These are phyloP conservation scores for Formica exsecta DNA, from an alignment of 1,140 invertebrate genomes.

Conservation along the genomic window DNA sequence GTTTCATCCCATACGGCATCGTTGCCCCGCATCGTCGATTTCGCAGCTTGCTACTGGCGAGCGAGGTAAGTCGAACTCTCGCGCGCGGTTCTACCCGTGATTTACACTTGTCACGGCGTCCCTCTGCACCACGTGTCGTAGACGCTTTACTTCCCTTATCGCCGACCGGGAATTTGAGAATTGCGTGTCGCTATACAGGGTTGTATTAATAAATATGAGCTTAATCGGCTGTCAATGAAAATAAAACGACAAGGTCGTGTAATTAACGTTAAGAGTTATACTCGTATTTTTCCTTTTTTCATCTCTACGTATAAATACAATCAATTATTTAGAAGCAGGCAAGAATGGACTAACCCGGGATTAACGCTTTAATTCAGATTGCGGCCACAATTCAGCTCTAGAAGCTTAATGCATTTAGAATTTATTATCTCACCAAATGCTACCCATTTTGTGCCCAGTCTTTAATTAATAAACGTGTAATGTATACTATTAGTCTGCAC, in stretches of 20 bases:
- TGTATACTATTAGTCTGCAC: slow-evolving; percentile 30
- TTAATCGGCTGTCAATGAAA: slow-evolving; percentile 4
- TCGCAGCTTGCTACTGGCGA: slow-evolving; percentile 64
- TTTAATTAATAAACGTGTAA: slow-evolving; percentile 55
- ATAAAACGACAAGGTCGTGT: not conserved
- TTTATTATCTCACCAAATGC: slow-evolving; percentile 50
- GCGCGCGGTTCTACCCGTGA: slow-evolving; percentile 63
- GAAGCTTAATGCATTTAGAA: slow-evolving; percentile 47
- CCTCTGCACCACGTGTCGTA: slow-evolving; percentile 68
- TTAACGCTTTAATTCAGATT: slow-evolving; percentile 38
- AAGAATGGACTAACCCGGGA: not conserved
- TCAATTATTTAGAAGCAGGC: slow-evolving; percentile 4
- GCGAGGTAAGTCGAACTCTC: slow-evolving; percentile 64
- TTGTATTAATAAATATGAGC: slow-evolving; percentile 30
- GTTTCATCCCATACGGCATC: slow-evolving; percentile 6
- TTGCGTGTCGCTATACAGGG: slow-evolving; percentile 5
- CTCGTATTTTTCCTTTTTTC: not conserved
- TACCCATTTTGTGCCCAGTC: slow-evolving; percentile 37
- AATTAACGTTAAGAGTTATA: not conserved
- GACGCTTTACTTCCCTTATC: slow-evolving; percentile 71
- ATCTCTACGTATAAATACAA: not conserved
- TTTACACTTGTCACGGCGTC: slow-evolving; percentile 74
- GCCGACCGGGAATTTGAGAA: slow-evolving; percentile 30
- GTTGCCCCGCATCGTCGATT: slow-evolving; percentile 65
- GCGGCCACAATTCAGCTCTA: slow-evolving; percentile 27